Evolutionary conservation across 2,888 invertebrate species (phyloP), one percentile per base, ranked within the genome.

Genomic region (Strigamia crassipes): DNA sequence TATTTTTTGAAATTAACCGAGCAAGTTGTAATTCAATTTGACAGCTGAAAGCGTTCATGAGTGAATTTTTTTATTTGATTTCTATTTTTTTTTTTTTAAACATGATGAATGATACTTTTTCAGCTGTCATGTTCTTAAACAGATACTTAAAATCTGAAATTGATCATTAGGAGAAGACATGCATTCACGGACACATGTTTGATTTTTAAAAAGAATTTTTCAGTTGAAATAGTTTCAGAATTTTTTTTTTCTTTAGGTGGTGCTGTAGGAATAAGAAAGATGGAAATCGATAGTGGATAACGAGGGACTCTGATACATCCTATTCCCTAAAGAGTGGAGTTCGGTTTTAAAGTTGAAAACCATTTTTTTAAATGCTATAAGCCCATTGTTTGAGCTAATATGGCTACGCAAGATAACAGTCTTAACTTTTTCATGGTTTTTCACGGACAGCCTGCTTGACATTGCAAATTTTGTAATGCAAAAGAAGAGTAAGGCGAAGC

Each of bases 21-120:
- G 15, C 46, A 46, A n/a, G n/a, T 46, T 23, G 23, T 31, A 21
- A 23, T 31, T 80, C 80, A 15, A 83, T 80, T 83, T 42, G 34
- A n/a, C 51, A 56, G 73, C 81, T 10, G 46, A 79, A 79, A 81
- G 42, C 61, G 79, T 31, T 38, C 6, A 6, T 6, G 38, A 4
- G 38, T 38, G 8, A 2, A 38, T 38, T 38, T 38, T 38, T 38
- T 38, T 38, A 38, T n/a, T n/a, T n/a, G 34, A 34, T 34, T 34
- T 34, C 6, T n/a, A n/a, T 34, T 38, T 38, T 9, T 38, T 4
- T 38, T 38, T 38, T 38, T 38, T 38, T 10, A 9, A 38, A 38
- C 27, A 27, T 27, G 27, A 27, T 38, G 6, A 38, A 38, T 38
- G 46, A 4, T 12, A 46, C 15, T 46, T 46, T 46, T 46, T 46